Base-by-base conservation (phyloP, 2,888 invertebrate genomes). In the Phasia obesa region DNA sequence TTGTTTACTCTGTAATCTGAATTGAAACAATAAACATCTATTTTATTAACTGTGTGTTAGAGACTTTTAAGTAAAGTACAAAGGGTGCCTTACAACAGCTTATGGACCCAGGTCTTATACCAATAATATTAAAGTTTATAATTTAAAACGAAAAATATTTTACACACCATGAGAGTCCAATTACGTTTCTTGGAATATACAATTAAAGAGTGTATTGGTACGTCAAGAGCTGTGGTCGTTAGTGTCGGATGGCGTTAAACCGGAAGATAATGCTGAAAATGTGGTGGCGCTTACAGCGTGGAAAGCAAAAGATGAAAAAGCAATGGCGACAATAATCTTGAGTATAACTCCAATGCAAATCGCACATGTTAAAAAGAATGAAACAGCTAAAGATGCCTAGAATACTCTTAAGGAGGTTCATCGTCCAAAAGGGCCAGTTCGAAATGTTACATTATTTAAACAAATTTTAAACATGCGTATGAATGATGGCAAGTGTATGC, bases 361-460 rank as follows among this genome's bases (percentile, higher is more conserved):
- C 23, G 55, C 27, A 0, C 49, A 78, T 35, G 44, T 82, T 2
- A 77, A 70, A 31, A 70, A 42, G 42, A 65, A 74, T 19, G 27
- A 42, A 21, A 59, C 78, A 47, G 69, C 78, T 0, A 71, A 15
- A 11, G 84, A 81, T 13, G 55, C 77, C 13, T 81, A 81, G 81
- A 75, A 60, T 2, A 19, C 42, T 0, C 64, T 84, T 4, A n/a
- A 31, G 11, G 79, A 76, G 11, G 44, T 82, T 2, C 81, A 84
- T 53, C 49, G 60, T 25, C 70, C 84, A 21, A 78, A 67, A 53
- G 81, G 71, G 0, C 84, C 81, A 4, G 73, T 80, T 13, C 70
- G 76, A 2, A 84, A 84, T 21, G 80, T 84, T 0, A 38, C 80
- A 2, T 55, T 84, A 0, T 81, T 77, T 38, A 84, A 81, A 23